Evolutionary conservation across 2,113 vertebrate species (phyloP).

Genomic region (Silurus asotus): DNA sequence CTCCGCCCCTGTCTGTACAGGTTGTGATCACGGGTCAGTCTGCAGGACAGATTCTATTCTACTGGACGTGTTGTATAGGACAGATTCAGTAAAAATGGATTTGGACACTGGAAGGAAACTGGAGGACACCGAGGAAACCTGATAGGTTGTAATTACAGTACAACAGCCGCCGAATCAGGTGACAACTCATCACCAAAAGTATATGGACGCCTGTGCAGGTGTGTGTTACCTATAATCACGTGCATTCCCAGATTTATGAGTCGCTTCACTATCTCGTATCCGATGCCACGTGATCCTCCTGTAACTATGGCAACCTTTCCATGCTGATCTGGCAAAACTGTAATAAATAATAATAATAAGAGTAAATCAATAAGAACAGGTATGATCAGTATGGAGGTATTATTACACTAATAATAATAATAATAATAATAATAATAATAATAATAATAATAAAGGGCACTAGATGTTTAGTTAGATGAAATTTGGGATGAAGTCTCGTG

Average conservation of each 20-base stretch:
- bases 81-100: not conserved
- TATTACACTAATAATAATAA: no score
- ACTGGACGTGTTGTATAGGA: no score
- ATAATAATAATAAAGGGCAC: no score
- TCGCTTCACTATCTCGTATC: conserved; percentile 76
- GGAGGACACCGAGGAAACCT: not conserved
- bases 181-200: not conserved
- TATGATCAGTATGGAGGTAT: not conserved
- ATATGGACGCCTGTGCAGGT: not conserved
- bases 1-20: no score
- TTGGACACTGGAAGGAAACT: not conserved
- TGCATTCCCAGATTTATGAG: conserved; percentile 82
- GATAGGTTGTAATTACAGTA: not conserved
- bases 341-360: conserved; percentile 22
- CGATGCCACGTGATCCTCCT: conserved; percentile 83
- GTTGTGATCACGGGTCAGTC: no score
- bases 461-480: no score
- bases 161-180: not conserved
- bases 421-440: no score
- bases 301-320: conserved; percentile 88
- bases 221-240: conserved; percentile 82
- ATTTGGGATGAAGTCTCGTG: no score
- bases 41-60: no score
- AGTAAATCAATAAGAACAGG: not conserved
- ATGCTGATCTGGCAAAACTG: conserved; percentile 80